Conservation (phyloP, 2,113 vertebrate genomes). For the Scolopax mira region DNA sequence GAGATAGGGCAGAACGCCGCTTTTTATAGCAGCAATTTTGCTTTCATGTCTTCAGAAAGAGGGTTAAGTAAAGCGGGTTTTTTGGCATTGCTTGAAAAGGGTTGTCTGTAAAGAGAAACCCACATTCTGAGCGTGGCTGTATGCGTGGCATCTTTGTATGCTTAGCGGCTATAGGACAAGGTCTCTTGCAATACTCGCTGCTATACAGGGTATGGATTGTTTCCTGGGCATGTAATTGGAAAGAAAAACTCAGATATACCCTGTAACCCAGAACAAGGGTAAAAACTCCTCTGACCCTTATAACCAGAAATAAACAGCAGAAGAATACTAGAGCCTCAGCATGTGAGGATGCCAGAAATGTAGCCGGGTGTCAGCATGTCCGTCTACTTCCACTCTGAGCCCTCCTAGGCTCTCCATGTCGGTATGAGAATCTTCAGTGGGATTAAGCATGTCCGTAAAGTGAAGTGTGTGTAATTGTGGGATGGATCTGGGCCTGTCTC, state of each 20-base stretch:
- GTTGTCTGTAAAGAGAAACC: neutral
- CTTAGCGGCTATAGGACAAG: neutral
- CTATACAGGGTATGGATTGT: neutral
- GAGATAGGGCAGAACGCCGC: neutral
- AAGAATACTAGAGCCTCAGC: neutral
- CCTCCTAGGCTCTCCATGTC: fast-evolving
- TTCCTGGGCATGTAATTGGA: neutral
- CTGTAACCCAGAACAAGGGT: neutral
- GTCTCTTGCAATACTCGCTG: fast-evolving
- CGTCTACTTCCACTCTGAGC: neutral
- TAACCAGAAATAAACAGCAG: neutral
- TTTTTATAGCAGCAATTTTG: neutral
- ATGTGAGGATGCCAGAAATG: neutral
- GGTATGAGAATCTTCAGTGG: neutral
- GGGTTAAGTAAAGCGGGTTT: neutral
- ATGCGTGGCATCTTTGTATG: neutral
- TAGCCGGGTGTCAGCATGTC: neutral
- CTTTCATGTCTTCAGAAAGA: neutral
- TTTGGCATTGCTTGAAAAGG: neutral
- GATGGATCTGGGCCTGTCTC: neutral
- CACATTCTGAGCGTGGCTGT: neutral
- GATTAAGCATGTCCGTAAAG: neutral
- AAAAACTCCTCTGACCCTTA: neutral
- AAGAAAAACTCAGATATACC: neutral
- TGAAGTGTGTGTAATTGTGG: neutral